Evolutionary conservation across 2,888 invertebrate genomes (phyloP), one percentile per base, ranked within the genome.

Genomic region (Drosophila gaucha): DNA sequence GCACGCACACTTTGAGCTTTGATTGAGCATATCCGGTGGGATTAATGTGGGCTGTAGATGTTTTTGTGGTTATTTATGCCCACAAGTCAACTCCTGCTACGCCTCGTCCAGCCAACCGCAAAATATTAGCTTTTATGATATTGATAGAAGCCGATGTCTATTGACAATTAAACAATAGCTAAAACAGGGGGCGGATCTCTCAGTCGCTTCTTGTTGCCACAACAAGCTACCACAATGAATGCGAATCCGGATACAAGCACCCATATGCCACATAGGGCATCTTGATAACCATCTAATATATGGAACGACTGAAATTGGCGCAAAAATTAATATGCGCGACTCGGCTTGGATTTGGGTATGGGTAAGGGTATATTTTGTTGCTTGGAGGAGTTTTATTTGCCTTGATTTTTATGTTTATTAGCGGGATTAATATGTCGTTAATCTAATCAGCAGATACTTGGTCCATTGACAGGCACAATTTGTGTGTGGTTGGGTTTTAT

Each of bases 1-100:
- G n/a, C n/a, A n/a, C 73, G 72, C 79, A 78, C 80, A 78, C 80
- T 86, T 88, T 86, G 74, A 80, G 88, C 85, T 88, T 87, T 90
- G 90, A 91, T 90, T 90, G 90, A 91, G 87, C 86, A 89, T 89
- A 90, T 90, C 91, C 90, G 86, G 78, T 82, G 91, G 90, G 89
- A 90, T 90, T 89, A 90, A 79, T 85, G 46, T 26, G 76, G 75
- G 78, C n/a, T n/a, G 78, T 24, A 82, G 80, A 68, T 79, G 76
- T 72, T 74, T 78, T 74, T 78, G 78, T 52, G 73, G 79, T 64
- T 77, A 74, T 66, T 67, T 65, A 67, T 75, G 69, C 70, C 62
- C 71, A 68, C 69, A 71, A 79, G 76, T 74, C 80, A 73, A 52
- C 64, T 67, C 67, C 50, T n/a, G 51, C 33, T 46, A 24, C 43